Conservation (phyloP, 2,888 invertebrate genomes). For the Mesochorus sp. region DNA sequence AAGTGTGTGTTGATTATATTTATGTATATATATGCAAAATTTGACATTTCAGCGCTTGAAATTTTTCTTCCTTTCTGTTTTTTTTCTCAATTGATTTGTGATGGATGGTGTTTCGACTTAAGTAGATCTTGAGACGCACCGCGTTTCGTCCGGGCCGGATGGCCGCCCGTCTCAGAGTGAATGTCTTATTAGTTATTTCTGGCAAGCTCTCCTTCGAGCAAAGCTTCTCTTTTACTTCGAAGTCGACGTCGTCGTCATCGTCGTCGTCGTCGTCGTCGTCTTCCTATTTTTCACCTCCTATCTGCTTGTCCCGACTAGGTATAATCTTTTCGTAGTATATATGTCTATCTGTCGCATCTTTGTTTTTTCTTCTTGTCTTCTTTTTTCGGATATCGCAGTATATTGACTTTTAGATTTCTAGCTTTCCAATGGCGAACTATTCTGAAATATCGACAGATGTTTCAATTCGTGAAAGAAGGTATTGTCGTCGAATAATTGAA, state of each 20-base stretch:
- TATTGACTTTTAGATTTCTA: no score
- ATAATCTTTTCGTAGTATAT: conserved; percentile 35
- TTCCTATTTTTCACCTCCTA: conserved; percentile 54
- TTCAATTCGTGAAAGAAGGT: no score
- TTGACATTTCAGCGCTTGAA: conserved; percentile 9
- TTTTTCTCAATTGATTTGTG: conserved; percentile 44
- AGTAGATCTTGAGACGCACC: conserved; percentile 76
- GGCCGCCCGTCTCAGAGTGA: conserved; percentile 82
- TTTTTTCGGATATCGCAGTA: no score
- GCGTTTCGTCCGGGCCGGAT: conserved; percentile 81
- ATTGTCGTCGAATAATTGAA: no score
- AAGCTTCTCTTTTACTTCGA: conserved; percentile 62
- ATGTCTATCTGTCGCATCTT: conserved; percentile 25
- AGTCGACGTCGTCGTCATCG: conserved; percentile 62
- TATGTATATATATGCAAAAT: conserved; percentile 8
- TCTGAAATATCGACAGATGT: no score
- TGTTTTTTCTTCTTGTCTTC: not conserved
- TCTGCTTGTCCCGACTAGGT: not conserved
- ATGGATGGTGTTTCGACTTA: conserved; percentile 57
- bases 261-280: conserved; percentile 66
- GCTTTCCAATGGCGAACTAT: no score
- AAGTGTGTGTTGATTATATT: not conserved
- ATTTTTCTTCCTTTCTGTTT: conserved; percentile 29
- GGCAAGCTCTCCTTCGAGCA: conserved; percentile 73
- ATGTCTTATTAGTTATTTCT: conserved; percentile 82